Base-by-base conservation (phyloP, 1,140 invertebrate genomes). In the Ooceraea biroi region DNA sequence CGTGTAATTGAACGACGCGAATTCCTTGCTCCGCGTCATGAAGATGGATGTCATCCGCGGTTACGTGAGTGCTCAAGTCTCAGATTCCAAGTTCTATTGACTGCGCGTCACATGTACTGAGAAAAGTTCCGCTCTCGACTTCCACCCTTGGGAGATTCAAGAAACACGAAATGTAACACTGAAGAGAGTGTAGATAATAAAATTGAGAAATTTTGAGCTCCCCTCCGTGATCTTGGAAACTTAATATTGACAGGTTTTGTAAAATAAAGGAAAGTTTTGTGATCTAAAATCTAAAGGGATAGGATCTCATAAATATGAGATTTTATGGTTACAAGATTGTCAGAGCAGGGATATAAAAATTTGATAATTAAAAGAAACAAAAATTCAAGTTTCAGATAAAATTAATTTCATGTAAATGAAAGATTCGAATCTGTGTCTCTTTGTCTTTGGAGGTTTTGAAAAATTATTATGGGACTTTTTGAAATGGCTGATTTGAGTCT, bases 1-100 rank as follows among this genome's bases (percentile, higher is more conserved):
- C 66, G 71, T 88, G 78, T 82, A 74, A 88, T 73, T 65, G 65
- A 36, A 78, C 55, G 52, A 72, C 41, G 30, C 30, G 57, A 83
- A 68, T 77, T 84, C 58, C 74, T 76, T 68, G 73, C 69, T 60
- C 63, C 52, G 57, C 71, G 52, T 17, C 58, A 12, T 63, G 36
- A 85, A 80, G 85, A 93, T 93, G 93, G 93, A 94, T 87, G 86
- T 94, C 65, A 89, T 94, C 68, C 90, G 93, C 57, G 90, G 92
- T 84, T 93, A 92, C 77, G 93, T 93, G 89, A 94, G 93, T 94
- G 83, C 36, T 83, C 72, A 27, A 55, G 48, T 66, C 57, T 69
- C 69, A 57, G 41, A 10, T 25, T 55, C 25, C 12, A 25, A 30
- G n/a, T n/a, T n/a, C n/a, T n/a, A n/a, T n/a, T 17, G 27, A 30